Evolutionary conservation across 1,140 invertebrate genomes (phyloP).

Genomic region (Ostrea edulis): DNA sequence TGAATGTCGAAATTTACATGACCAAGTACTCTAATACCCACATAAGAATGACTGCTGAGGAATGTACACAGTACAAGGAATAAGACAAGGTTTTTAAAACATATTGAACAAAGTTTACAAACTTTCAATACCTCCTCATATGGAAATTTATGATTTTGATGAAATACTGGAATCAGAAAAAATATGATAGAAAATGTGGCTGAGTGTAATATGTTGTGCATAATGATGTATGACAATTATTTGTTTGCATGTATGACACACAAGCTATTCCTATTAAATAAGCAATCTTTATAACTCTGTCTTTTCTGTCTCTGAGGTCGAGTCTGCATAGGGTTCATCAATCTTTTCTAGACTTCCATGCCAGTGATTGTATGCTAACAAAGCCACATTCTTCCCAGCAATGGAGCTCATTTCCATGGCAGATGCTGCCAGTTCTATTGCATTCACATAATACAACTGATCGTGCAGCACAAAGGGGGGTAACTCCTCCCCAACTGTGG

Average conservation of each 20-base stretch:
- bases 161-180: too few species aligned
- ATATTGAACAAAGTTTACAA: too few species aligned
- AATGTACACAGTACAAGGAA: too few species aligned
- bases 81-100: too few species aligned
- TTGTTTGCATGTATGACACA: neutral
- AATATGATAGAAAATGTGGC: too few species aligned
- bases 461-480: slow-evolving; percentile 82
- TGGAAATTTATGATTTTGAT: too few species aligned
- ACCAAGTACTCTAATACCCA: too few species aligned
- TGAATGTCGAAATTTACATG: too few species aligned
- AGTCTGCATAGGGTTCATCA: slow-evolving; percentile 63
- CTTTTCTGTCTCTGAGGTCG: slow-evolving; percentile 34
- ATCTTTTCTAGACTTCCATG: slow-evolving; percentile 72
- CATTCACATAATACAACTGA: slow-evolving; percentile 84
- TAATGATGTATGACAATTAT: neutral
- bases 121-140: too few species aligned
- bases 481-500: slow-evolving; percentile 70
- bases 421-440: slow-evolving; percentile 86
- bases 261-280: neutral
- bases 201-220: too few species aligned
- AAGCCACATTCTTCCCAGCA: slow-evolving; percentile 84
- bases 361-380: slow-evolving; percentile 81
- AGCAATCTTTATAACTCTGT: slow-evolving; percentile 50
- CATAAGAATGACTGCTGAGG: too few species aligned
- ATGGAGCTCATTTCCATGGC: slow-evolving; percentile 88